These are phyloP conservation scores for Drosophila setifemur DNA, from an alignment of 1,140 invertebrate species.

Conservation along the genomic window DNA sequence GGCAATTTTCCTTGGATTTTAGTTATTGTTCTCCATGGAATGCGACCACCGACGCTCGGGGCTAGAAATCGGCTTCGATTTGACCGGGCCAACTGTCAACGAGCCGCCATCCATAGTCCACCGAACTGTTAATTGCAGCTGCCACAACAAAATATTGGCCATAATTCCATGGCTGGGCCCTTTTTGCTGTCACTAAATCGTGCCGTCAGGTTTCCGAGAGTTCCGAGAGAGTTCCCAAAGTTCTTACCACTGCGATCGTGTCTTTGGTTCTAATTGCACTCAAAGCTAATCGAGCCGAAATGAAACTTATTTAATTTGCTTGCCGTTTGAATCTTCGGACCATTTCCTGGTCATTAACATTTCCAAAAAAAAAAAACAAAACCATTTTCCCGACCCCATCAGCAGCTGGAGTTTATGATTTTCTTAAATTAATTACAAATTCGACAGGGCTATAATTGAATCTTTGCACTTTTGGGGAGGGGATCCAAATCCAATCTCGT, in stretches of 20 bases:
- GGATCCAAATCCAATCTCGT: constrained; percentile 37
- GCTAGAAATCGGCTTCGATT: constrained; percentile 51
- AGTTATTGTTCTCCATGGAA: constrained; percentile 64
- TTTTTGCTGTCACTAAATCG: constrained; percentile 33
- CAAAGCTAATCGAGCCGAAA: not conserved
- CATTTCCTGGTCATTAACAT: constrained; percentile 50
- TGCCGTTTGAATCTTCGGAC: constrained; percentile 21
- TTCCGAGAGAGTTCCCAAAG: constrained; percentile 15
- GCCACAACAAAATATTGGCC: constrained; percentile 35
- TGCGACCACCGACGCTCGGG: constrained; percentile 56
- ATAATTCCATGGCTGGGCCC: constrained; percentile 30
- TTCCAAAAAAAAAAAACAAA: no score
- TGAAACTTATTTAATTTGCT: constrained; percentile 10
- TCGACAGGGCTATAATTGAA: constrained; percentile 57
- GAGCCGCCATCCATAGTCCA: constrained; percentile 19
- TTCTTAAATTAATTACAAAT: constrained; percentile 71
- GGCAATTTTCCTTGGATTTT: constrained; percentile 42
- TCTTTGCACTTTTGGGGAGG: constrained; percentile 45
- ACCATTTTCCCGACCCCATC: not conserved
- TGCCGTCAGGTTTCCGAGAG: constrained; percentile 39
- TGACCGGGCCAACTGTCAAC: constrained; percentile 71
- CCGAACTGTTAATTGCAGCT: no score
- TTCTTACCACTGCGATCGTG: constrained; percentile 13
- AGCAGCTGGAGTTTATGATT: constrained; percentile 39
- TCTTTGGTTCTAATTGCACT: not conserved